A percentile compares a stretch with the other conserved stretches of the same genome.
Evolutionary conservation across 2,888 invertebrate genomes (phyloP).

Genomic region (Flabesymbios commensalis): DNA sequence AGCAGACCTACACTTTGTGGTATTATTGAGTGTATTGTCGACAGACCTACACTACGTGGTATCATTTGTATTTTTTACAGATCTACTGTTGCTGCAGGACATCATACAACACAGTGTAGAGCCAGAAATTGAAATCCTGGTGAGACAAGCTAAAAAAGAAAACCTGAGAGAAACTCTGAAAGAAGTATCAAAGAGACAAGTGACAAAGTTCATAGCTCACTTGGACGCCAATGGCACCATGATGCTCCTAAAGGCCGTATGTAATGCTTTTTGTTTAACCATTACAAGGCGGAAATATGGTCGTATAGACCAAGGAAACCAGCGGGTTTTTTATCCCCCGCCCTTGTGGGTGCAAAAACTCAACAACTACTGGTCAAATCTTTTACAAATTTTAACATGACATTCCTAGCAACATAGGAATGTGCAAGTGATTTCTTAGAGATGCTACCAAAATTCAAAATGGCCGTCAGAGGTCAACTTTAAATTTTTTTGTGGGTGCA

Average conservation of each 20-base stretch:
- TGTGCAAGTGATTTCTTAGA: no score
- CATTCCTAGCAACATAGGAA: no score
- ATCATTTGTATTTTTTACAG: slow-evolving; percentile 20
- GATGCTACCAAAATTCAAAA: no score
- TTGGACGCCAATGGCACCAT: slow-evolving; percentile 77
- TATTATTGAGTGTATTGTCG: no score
- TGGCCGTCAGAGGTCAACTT: no score
- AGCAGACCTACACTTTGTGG: no score
- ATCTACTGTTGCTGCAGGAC: slow-evolving; percentile 33
- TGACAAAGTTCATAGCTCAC: slow-evolving; percentile 86
- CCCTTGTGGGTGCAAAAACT: no score
- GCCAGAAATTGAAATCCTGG: slow-evolving; percentile 26
- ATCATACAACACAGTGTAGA: slow-evolving; percentile 28
- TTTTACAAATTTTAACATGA: no score
- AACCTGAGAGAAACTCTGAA: slow-evolving; percentile 71
- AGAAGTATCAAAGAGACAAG: slow-evolving; percentile 83
- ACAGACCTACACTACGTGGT: no score
- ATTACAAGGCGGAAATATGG: not conserved
- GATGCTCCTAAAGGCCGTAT: slow-evolving; percentile 84
- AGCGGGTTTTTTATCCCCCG: not conserved
- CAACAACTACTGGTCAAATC: no score
- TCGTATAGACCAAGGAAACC: not conserved
- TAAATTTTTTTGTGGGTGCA: no score
- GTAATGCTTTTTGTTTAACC: no score
- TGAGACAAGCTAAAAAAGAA: slow-evolving; percentile 28